Evolutionary conservation across 2,888 invertebrate species (phyloP).

Genomic region (Drosophila imparisetae): DNA sequence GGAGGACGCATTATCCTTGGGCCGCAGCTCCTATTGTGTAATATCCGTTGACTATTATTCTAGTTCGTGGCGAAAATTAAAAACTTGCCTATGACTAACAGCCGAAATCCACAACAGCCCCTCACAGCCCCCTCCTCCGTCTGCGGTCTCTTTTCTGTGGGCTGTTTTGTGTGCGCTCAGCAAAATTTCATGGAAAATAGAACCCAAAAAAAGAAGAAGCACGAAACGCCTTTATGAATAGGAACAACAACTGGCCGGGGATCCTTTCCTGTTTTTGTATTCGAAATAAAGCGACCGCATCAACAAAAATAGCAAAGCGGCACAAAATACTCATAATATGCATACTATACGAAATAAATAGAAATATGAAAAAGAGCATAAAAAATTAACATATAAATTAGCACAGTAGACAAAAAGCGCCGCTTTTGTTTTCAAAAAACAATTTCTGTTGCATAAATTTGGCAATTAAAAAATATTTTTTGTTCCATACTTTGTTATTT

Average conservation of each 20-base stretch:
- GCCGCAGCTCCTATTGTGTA: constrained; percentile 56
- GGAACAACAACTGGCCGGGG: constrained; percentile 36
- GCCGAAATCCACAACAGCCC: neutral
- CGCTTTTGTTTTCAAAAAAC: constrained; percentile 66
- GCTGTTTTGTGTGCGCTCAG: constrained; percentile 44
- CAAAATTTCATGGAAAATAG: constrained; percentile 71
- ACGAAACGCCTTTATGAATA: constrained; percentile 62
- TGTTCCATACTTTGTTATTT: constrained; percentile 8
- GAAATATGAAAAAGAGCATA: constrained; percentile 40
- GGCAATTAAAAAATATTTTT: constrained; percentile 68
- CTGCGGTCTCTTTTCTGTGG: constrained; percentile 24
- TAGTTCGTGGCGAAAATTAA: constrained; percentile 78
- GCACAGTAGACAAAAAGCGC: constrained; percentile 41
- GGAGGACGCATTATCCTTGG: constrained; percentile 11
- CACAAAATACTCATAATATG: constrained; percentile 61
- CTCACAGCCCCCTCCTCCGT: neutral
- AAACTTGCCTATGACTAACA: constrained; percentile 54
- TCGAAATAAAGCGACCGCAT: constrained; percentile 73
- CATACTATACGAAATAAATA: constrained; percentile 52
- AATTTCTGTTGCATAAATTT: constrained; percentile 68
- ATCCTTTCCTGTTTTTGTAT: constrained; percentile 66
- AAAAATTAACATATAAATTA: constrained; percentile 71
- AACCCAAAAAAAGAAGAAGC: constrained; percentile 40
- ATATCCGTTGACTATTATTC: constrained; percentile 77
- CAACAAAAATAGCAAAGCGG: constrained; percentile 68